Base-by-base conservation (phyloP, 1,140 invertebrate species). In the Panagrolaimus sp. region DNA sequence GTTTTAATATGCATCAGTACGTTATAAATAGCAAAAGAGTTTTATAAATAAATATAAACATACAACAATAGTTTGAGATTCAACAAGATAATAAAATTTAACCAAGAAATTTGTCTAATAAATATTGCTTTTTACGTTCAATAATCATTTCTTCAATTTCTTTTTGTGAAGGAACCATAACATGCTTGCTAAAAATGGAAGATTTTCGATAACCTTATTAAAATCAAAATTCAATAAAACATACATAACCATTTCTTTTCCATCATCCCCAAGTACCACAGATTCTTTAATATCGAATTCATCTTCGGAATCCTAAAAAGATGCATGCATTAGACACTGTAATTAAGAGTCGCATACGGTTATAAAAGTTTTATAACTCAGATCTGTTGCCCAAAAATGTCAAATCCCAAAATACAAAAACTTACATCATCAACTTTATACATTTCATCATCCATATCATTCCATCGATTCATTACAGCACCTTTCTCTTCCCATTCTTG, bases 301-400 rank as follows among this genome's bases (percentile, higher is more conserved):
- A 1, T 82, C 80, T 64, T 80, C 78, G 43, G 77, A 78, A 38
- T 80, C n/a, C 83, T 83, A 12, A 76, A 69, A 71, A 78, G 78
- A 28, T 70, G 66, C n/a, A 63, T 52, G 8, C 80, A 80, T 44
- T 83, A 76, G 46, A 83, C 78, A 38, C 76, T 78, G 8, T 71
- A 64, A 17, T 82, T 72, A 5, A 81, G 72, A 0, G 80, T 78
- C 47, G 82, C 78, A 47, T 77, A 21, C 66, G 28, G 28, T 58
- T 63, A 26, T 14, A 65, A 14, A 45, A 38, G 64, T 43, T 71
- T 63, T 32, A 45, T 28, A n/a, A n/a, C n/a, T n/a, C n/a, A n/a
- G n/a, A 47, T 14, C 43, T 24, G 24, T 63, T 26, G 52, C 44
- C 28, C 62, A 74, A 63, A 6, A n/a, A n/a, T 7, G 14, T 14